Base-by-base conservation (phyloP, 2,888 invertebrate genomes). In the Hedychridium roseum region DNA sequence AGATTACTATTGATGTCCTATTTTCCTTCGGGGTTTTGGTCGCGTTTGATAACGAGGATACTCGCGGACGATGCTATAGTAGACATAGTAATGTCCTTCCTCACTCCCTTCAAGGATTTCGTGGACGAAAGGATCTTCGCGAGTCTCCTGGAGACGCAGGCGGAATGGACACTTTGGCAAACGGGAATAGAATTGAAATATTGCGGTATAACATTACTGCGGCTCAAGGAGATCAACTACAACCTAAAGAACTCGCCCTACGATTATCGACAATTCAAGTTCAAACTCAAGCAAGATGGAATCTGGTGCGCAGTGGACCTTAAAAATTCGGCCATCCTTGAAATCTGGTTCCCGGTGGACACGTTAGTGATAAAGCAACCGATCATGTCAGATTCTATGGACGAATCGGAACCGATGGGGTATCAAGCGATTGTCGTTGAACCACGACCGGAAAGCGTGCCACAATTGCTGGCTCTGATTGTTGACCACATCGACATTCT, bases 21-120 rank as follows among this genome's bases (percentile, higher is more conserved):
- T 81, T 94, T 98, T 74, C 99, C 99, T 1, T 91, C 94, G 57
- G 98, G 98, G 1, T 98, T 99, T 82, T 99, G 98, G 97, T 92
- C 97, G 0, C 83, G 98, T 1, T 84, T 99, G 15, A 91, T 94
- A 54, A 93, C 96, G 0, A 82, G 97, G n/a, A 86, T 97, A 51
- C 81, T 97, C 45, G 95, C 95, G 0, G 97, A 97, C 74, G 89
- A 91, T 59, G 86, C 89, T 21, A 88, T 94, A 12, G 87, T 90
- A 0, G 89, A 89, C 54, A 90, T 91, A 7, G 88, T 93, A 0
- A 82, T 89, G 58, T 83, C 85, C 0, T 87, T 91, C 59, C 90
- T 94, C 68, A 81, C 83, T 5, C 81, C 89, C 6, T 89, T 91
- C 0, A 85, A 88, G 68, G 90, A 91, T 79, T 81, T 86, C 57